These are phyloP conservation scores for Chamaetylas fuelleborni DNA, from an alignment of 2,113 vertebrate species.

Conservation along the genomic window DNA sequence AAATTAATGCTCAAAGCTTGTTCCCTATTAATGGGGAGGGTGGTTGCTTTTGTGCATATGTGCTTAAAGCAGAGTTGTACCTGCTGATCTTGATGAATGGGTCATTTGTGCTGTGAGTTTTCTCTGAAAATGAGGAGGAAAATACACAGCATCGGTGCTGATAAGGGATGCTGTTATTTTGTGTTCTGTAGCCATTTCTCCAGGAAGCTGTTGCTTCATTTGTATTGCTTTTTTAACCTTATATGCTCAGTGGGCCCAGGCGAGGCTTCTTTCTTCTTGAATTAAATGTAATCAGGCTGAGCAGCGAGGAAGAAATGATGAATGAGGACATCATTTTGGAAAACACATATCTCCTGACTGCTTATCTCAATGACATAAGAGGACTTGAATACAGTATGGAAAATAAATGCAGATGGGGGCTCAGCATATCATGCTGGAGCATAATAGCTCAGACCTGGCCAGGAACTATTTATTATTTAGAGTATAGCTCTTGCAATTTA, in stretches of 20 bases:
- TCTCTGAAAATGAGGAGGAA: slow-evolving; percentile 34
- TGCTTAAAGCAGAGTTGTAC: slow-evolving; percentile 33
- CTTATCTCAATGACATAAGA: slow-evolving; percentile 69
- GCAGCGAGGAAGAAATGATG: slow-evolving; percentile 68
- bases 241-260: slow-evolving; percentile 40
- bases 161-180: slow-evolving; percentile 42
- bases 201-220: slow-evolving; percentile 37
- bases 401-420: slow-evolving; percentile 47
- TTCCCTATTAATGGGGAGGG: background rate
- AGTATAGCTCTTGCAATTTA: slow-evolving; percentile 19
- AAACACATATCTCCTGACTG: slow-evolving; percentile 66
- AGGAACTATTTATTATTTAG: slow-evolving; percentile 50
- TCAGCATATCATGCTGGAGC: slow-evolving; percentile 32
- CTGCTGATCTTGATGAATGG: slow-evolving; percentile 61
- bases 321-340: slow-evolving; percentile 62
- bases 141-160: background rate
- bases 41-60: background rate
- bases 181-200: slow-evolving; percentile 15
- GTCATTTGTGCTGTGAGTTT: slow-evolving; percentile 29
- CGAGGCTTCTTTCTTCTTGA: slow-evolving; percentile 56
- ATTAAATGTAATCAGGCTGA: slow-evolving; percentile 69
- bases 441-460: slow-evolving; percentile 42
- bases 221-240: slow-evolving; percentile 71
- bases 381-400: slow-evolving; percentile 53
- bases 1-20: slow-evolving; percentile 17